Evolutionary conservation across 2,797 vertebrate species (phyloP).

Genomic region (Cirrhinus mrigala): DNA sequence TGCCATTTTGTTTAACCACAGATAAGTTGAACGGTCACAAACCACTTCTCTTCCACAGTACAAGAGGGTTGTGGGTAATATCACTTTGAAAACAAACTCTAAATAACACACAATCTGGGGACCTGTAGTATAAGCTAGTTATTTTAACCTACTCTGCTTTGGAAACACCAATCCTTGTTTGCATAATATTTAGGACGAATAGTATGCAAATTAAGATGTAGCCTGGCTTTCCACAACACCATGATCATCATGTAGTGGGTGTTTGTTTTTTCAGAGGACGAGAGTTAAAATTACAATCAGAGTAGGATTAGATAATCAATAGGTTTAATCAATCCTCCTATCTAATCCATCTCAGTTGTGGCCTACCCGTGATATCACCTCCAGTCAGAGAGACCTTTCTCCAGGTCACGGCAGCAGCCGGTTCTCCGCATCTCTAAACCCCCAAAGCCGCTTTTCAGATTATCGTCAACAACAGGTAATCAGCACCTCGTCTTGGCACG

Average conservation of each 20-base stretch:
- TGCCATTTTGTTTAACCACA: not conserved
- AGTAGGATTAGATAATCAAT: slow-evolving; percentile 49
- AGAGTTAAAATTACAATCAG: slow-evolving; percentile 41
- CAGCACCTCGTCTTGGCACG: slow-evolving; percentile 71
- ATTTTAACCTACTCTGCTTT: not conserved
- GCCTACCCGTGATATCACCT: slow-evolving; percentile 29
- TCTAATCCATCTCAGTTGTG: slow-evolving; percentile 30
- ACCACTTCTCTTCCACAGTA: not conserved
- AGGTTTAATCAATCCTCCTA: slow-evolving; percentile 32
- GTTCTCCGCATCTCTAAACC: slow-evolving; percentile 52
- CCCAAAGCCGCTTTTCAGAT: slow-evolving; percentile 83
- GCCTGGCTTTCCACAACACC: not conserved
- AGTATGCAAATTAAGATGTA: not conserved
- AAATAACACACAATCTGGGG: not conserved
- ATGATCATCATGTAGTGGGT: not conserved
- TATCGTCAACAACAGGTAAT: slow-evolving; percentile 80
- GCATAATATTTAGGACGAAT: slow-evolving; percentile 17
- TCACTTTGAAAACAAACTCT: not conserved
- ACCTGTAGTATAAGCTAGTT: not conserved
- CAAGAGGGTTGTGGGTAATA: slow-evolving; percentile 3
- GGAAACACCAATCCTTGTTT: not conserved
- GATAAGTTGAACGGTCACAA: not conserved
- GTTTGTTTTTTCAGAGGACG: slow-evolving; percentile 1
- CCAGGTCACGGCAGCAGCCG: slow-evolving; percentile 19
- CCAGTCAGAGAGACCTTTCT: slow-evolving; percentile 36